phyloP scores from a whole-genome alignment of 2,888 invertebrate species.

The Cephonodes hylas region DNA sequence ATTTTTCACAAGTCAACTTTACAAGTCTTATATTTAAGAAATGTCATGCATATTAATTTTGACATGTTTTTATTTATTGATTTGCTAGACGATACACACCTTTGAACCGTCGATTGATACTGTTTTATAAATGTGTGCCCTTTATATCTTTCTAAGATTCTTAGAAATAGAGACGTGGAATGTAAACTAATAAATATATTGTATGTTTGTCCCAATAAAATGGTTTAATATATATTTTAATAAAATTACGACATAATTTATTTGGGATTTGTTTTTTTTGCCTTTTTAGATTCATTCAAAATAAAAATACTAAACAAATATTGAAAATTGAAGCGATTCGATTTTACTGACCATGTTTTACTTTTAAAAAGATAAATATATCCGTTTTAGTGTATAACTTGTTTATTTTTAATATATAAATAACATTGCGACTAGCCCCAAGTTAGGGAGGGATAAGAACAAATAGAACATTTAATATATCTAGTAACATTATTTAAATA shows the following conservation, averaged over 20 bases:
- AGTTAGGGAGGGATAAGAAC: conserved; percentile 4
- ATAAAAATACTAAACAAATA: too few relatives aligned
- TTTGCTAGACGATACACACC: conserved; percentile 1
- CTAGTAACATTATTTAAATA: conserved; percentile 1
- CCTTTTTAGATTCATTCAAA: conserved; percentile 28
- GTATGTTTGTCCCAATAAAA: conserved; percentile 80
- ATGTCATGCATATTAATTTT: conserved; percentile 29
- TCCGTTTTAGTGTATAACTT: background rate
- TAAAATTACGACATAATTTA: conserved; percentile 49
- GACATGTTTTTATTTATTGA: conserved; percentile 2
- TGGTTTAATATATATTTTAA: conserved; percentile 82
- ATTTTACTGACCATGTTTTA: too few relatives aligned
- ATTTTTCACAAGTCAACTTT: background rate
- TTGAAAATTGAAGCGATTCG: background rate
- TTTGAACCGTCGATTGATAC: conserved; percentile 52
- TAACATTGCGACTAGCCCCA: background rate
- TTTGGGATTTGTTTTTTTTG: conserved; percentile 38
- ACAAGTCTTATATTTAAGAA: conserved; percentile 22
- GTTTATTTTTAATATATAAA: background rate
- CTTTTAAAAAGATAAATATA: too few relatives aligned
- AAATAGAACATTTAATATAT: background rate
- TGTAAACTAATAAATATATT: conserved; percentile 80
- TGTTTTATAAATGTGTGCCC: conserved; percentile 63
- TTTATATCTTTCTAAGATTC: conserved; percentile 75
- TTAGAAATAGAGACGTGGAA: conserved; percentile 64